A percentile compares a stretch with the other conserved stretches of the same genome.
phyloP scores from a whole-genome alignment of 2,797 vertebrate species.

The Pantherophis vulpinus region DNA sequence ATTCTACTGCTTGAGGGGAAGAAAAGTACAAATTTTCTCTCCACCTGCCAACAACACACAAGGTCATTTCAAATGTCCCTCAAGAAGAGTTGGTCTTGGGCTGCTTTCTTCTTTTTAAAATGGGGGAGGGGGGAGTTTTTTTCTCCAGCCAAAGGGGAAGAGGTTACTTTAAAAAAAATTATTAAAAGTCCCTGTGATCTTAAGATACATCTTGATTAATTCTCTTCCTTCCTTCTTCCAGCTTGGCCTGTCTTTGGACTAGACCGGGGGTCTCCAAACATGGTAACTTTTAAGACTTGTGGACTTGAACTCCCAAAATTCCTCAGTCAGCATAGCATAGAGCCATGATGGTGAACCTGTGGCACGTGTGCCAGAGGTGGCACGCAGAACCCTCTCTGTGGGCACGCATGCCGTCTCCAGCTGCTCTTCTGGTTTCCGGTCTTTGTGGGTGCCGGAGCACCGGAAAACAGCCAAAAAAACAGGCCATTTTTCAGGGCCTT shows the following conservation, averaged over 20 bases:
- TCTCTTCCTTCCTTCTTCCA: neutral
- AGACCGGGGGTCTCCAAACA: neutral
- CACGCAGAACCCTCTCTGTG: no score
- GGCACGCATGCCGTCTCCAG: no score
- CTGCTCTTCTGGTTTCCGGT: no score
- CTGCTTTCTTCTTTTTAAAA: neutral
- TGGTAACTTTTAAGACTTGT: neutral
- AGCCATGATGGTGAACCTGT: neutral
- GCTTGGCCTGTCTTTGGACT: no score
- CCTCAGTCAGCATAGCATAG: neutral
- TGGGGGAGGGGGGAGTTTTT: neutral
- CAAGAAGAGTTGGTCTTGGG: neutral
- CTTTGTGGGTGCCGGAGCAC: no score
- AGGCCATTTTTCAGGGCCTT: no score
- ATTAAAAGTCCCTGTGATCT: neutral
- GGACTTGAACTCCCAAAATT: neutral
- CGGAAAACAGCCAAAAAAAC: no score
- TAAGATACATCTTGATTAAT: neutral
- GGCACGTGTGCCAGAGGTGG: no score
- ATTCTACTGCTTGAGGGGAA: neutral
- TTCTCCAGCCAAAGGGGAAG: neutral
- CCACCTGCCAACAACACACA: neutral
- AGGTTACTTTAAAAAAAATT: no score
- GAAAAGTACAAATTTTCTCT: neutral
- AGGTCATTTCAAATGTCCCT: neutral